Conservation (phyloP, 2,113 vertebrate genomes). For the Atherinomorus stipes region DNA sequence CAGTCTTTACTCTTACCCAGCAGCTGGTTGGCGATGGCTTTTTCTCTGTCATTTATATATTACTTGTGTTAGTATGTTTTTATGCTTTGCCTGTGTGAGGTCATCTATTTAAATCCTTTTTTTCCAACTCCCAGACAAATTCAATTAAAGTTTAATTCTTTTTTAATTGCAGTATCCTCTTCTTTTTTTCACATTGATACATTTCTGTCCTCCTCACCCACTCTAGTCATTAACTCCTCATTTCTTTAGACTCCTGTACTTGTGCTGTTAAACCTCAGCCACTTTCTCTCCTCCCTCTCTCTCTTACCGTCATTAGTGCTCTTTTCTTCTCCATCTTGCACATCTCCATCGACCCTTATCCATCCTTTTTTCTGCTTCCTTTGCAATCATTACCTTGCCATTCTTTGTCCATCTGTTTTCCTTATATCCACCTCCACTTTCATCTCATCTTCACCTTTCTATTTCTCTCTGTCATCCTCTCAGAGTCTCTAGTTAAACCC, state of each 20-base stretch:
- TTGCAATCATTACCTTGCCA: constrained; percentile 25
- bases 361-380: constrained; percentile 21
- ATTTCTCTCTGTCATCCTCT: constrained; percentile 15
- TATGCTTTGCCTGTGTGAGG: constrained; percentile 17
- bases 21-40: not conserved
- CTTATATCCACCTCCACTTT: constrained; percentile 11
- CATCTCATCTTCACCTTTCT: constrained; percentile 17
- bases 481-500: constrained; percentile 40
- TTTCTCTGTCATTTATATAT: not conserved
- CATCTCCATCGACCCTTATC: not conserved
- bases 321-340: constrained; percentile 1
- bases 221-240: constrained; percentile 57
- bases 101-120: constrained; percentile 47
- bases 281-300: constrained; percentile 19
- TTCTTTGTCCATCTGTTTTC: constrained; percentile 27
- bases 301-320: constrained; percentile 47
- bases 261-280: constrained; percentile 7
- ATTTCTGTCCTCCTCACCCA: constrained; percentile 10
- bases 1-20: not conserved
- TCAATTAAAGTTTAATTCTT: constrained; percentile 61
- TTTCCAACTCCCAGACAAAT: constrained; percentile 34
- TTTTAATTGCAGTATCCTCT: constrained; percentile 58
- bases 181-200: constrained; percentile 23
- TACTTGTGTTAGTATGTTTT: constrained; percentile 6
- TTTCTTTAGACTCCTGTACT: constrained; percentile 14